Evolutionary conservation across 1,140 invertebrate species (phyloP), one percentile per base, ranked within the genome.

Genomic region (Brachionus calyciflorus): DNA sequence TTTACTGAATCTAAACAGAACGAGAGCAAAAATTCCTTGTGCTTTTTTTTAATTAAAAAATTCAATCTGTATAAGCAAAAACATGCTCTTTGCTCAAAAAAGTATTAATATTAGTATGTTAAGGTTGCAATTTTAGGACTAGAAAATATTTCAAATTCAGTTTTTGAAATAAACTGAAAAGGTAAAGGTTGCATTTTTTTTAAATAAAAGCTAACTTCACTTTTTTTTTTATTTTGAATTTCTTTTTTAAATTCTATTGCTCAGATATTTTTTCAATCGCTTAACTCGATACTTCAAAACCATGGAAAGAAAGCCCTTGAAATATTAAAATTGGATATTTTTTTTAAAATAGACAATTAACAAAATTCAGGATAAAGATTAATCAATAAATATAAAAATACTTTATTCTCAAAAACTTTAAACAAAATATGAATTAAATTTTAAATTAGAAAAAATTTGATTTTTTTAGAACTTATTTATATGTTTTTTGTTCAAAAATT

Each of bases 1-100:
- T 65, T 44, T 65, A 60, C 37, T 65, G 60, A 37, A 65, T 65
- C 14, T 14, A 46, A 14, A 46, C 9, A 28, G 44, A 65, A 65
- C 60, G 60, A 65, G 60, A 65, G 60, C 60, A 65, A 65, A 65
- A 65, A 65, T 65, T 65, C 60, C 60, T 65, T 65, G 60, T 65
- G 60, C 40, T 65, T 44, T 33, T 65, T 44, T 44, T 30, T 44
- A n/a, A n/a, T n/a, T n/a, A 44, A 24, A 65, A 44, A 65, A 65
- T 65, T 65, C 60, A 44, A 65, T 65, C 44, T 65, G 60, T 65
- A 44, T 65, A 65, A 65, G 60, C 60, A 65, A 60, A 65, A 65
- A 37, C 60, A 37, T 65, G 60, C 60, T 65, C 40, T 65, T 65
- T 65, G 41, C 44, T 65, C 21, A 41, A 30, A 37, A 46, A 24